Percentiles rank a stretch among this genome's conserved stretches.
These are phyloP conservation scores for Caranx melampygus DNA, from an alignment of 2,113 vertebrate species.

Conservation along the genomic window DNA sequence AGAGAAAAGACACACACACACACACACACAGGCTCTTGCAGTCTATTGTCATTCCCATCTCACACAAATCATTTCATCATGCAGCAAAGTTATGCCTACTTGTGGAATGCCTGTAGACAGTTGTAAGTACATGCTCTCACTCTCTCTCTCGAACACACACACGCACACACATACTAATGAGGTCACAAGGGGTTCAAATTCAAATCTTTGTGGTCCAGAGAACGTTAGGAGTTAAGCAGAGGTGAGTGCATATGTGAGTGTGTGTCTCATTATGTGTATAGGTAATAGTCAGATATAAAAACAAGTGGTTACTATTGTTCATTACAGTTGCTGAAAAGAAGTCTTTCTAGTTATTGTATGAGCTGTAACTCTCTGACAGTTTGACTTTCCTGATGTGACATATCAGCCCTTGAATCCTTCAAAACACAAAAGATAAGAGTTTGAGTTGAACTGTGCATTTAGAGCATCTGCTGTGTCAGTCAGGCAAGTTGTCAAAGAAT, in stretches of 20 bases:
- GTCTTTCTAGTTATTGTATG: not conserved
- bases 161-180: slow-evolving; percentile 38
- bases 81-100: slow-evolving; percentile 10
- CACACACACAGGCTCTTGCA: slow-evolving; percentile 2
- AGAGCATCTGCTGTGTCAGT: slow-evolving; percentile 35
- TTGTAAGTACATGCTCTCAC: not conserved
- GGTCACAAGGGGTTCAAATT: slow-evolving; percentile 37
- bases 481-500: slow-evolving; percentile 24
- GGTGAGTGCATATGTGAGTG: slow-evolving; percentile 23
- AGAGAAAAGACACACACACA: not conserved
- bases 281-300: not conserved
- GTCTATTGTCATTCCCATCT: not conserved
- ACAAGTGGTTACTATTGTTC: not conserved
- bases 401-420: not conserved
- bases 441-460: slow-evolving; percentile 23
- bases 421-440: slow-evolving; percentile 21
- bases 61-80: slow-evolving; percentile 21
- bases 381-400: slow-evolving; percentile 22
- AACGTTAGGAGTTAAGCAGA: slow-evolving; percentile 38
- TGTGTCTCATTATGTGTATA: not conserved
- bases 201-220: slow-evolving; percentile 4
- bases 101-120: slow-evolving; percentile 2
- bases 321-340: not conserved
- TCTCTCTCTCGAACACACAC: not conserved
- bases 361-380: slow-evolving; percentile 24